phyloP scores from a whole-genome alignment of 2,888 invertebrate species.

The Xestia xanthographa region DNA sequence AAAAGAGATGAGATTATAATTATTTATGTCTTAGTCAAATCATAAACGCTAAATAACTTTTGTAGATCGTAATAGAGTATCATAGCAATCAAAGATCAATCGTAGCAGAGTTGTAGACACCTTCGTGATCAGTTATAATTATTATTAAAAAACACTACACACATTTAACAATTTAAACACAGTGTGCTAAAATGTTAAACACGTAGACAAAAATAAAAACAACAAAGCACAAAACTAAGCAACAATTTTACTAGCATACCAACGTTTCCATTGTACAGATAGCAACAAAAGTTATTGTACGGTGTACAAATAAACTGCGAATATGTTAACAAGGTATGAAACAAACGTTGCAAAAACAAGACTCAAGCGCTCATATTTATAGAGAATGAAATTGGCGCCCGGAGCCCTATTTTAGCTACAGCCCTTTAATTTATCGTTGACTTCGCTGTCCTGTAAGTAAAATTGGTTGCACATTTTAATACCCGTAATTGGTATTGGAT shows the following conservation, averaged over 20 bases:
- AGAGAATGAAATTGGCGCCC: constrained; percentile 75
- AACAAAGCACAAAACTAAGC: constrained; percentile 37
- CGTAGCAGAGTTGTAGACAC: not conserved
- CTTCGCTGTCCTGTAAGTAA: constrained; percentile 59
- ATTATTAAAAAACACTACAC: too few relatives aligned
- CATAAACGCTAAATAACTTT: too few relatives aligned
- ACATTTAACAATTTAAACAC: not conserved
- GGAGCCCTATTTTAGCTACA: constrained; percentile 78
- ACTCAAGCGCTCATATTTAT: constrained; percentile 76
- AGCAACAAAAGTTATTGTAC: constrained; percentile 70
- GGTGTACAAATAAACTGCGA: constrained; percentile 70
- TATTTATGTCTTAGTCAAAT: too few relatives aligned
- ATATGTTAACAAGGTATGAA: constrained; percentile 78
- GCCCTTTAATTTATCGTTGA: constrained; percentile 79
- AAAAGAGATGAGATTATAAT: not conserved
- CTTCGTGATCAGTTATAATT: not conserved
- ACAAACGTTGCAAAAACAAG: constrained; percentile 69
- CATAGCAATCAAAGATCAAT: too few relatives aligned
- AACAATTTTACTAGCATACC: constrained; percentile 48
- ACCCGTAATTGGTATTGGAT: constrained; percentile 75
- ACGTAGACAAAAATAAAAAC: constrained; percentile 19
- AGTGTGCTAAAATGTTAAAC: constrained; percentile 10
- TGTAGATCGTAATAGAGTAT: not conserved
- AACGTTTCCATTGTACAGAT: constrained; percentile 60
- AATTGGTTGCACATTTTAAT: constrained; percentile 70